These are phyloP conservation scores for Mandrillus leucophaeus DNA, from an alignment of 2,113 vertebrate genomes.

Conservation along the genomic window DNA sequence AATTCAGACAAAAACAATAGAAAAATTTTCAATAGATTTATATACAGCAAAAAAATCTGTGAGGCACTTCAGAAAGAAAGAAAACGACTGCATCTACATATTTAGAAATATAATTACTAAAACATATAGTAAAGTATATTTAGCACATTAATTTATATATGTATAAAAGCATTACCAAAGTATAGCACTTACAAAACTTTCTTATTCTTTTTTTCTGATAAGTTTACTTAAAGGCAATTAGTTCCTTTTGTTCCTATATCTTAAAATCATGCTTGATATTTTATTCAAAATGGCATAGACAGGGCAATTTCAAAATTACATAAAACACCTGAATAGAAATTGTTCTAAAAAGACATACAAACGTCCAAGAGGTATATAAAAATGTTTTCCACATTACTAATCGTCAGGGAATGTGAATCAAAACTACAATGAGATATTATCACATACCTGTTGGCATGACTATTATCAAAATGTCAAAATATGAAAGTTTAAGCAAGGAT, in stretches of 20 bases:
- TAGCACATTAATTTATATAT: neutral
- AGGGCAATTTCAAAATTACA: neutral
- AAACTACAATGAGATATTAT: neutral
- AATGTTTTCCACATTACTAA: neutral
- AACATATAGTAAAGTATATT: neutral
- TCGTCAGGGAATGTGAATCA: neutral
- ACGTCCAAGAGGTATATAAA: neutral
- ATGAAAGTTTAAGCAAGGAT: too few relatives aligned
- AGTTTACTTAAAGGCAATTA: neutral
- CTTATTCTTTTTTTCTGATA: neutral
- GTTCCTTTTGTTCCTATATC: neutral
- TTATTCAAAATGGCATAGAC: neutral
- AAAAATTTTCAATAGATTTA: constrained; percentile 31
- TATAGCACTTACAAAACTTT: neutral
- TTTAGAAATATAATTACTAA: neutral
- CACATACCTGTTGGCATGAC: neutral
- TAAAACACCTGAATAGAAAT: neutral
- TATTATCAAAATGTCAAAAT: neutral
- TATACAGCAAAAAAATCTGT: neutral
- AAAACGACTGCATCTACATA: neutral
- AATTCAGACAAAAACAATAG: neutral
- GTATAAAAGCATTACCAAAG: neutral
- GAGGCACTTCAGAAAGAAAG: neutral
- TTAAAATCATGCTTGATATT: neutral
- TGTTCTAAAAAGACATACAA: neutral